Conservation (phyloP, 1,140 invertebrate species). For the Chironomus striatipennis region DNA sequence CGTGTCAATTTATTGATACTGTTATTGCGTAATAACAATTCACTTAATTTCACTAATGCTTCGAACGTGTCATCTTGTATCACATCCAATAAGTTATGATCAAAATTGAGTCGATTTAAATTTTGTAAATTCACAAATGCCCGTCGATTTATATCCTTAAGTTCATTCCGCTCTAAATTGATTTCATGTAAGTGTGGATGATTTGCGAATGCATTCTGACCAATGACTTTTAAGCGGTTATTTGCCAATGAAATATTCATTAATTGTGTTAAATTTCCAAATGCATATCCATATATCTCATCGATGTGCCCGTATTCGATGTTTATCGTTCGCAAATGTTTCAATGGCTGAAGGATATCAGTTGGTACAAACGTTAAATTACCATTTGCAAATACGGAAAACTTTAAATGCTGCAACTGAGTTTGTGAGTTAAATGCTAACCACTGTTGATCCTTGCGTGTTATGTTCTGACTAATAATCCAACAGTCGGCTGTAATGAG, state of each 20-base stretch:
- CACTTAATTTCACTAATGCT: slow-evolving; percentile 52
- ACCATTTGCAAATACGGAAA: slow-evolving; percentile 56
- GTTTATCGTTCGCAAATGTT: slow-evolving; percentile 52
- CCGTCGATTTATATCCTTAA: slow-evolving; percentile 57
- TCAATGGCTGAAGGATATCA: slow-evolving; percentile 53
- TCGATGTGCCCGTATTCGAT: slow-evolving; percentile 62
- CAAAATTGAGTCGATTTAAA: slow-evolving; percentile 55
- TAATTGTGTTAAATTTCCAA: slow-evolving; percentile 58
- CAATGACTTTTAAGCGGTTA: slow-evolving; percentile 56
- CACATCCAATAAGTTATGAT: slow-evolving; percentile 61
- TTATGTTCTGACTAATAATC: slow-evolving; percentile 54
- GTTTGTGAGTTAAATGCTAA: slow-evolving; percentile 58
- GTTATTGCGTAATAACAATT: slow-evolving; percentile 61
- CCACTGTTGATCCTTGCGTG: slow-evolving; percentile 57
- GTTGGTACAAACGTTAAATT: slow-evolving; percentile 59
- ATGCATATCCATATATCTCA: slow-evolving; percentile 54
- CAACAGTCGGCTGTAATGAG: slow-evolving; percentile 47
- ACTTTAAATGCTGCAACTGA: slow-evolving; percentile 55
- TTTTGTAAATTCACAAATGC: slow-evolving; percentile 60
- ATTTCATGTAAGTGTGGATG: slow-evolving; percentile 54
- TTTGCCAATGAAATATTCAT: slow-evolving; percentile 54
- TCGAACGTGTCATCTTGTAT: slow-evolving; percentile 62
- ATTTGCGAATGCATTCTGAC: slow-evolving; percentile 54
- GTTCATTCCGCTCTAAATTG: slow-evolving; percentile 60
- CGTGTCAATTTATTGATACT: slow-evolving; percentile 56